Percentiles rank a stretch among this genome's conserved stretches.
These are phyloP conservation scores for Hormaphis cornu DNA, from an alignment of 1,140 invertebrate genomes.

Conservation along the genomic window DNA sequence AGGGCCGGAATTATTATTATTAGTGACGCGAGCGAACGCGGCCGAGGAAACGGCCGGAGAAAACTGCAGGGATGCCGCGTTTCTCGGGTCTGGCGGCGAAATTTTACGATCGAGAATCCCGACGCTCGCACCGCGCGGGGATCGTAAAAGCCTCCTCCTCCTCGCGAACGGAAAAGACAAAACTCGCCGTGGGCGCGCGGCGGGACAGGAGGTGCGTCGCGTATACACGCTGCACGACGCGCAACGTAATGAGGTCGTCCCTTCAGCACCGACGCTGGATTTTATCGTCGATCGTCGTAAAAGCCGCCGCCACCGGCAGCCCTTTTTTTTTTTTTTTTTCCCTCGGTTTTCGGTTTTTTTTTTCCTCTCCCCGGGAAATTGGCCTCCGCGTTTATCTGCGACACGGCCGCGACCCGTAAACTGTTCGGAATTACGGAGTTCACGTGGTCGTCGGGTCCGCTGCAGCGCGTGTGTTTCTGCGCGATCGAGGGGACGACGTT, in stretches of 20 bases:
- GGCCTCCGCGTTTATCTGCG: constrained; percentile 16
- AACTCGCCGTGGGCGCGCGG: no score
- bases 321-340: constrained; percentile 7
- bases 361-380: constrained; percentile 8
- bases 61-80: neutral
- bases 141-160: constrained; percentile 15
- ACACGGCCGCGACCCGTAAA: constrained; percentile 15
- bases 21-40: constrained; percentile 7
- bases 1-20: neutral
- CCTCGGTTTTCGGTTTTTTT: no score
- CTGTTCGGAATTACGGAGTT: constrained; percentile 26
- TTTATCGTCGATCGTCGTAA: constrained; percentile 27
- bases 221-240: no score
- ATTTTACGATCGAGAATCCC: constrained; percentile 27
- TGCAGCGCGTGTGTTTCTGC: no score
- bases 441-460: neutral
- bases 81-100: constrained; percentile 2
- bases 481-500: constrained; percentile 1
- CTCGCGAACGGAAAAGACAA: constrained; percentile 23
- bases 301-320: constrained; percentile 28
- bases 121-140: constrained; percentile 1
- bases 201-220: neutral
- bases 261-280: neutral
- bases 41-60: neutral
- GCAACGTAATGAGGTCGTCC: constrained; percentile 20